Conservation (phyloP, 2,113 vertebrate species). For the Tapirus terrestris region DNA sequence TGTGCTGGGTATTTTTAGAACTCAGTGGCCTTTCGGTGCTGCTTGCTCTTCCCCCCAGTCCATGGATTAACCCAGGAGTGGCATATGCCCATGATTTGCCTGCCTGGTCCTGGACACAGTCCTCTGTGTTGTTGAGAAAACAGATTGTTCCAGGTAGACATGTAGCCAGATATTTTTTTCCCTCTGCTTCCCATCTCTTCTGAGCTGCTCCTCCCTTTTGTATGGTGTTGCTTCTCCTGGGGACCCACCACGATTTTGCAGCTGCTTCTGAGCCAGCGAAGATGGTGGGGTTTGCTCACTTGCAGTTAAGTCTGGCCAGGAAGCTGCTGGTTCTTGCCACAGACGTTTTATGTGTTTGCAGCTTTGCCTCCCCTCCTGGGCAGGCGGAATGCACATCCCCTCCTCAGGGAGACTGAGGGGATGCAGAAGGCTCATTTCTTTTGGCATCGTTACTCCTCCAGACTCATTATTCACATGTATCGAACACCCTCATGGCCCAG, state of each 20-base stretch:
- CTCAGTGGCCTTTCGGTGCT: neutral
- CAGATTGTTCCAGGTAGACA: constrained; percentile 82
- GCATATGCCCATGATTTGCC: constrained; percentile 80
- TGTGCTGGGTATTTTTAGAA: constrained; percentile 78
- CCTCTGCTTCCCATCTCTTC: constrained; percentile 53
- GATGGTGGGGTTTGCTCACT: constrained; percentile 35
- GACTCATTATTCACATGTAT: neutral
- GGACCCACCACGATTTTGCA: neutral
- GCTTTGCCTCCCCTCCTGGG: neutral
- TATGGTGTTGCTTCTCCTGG: neutral
- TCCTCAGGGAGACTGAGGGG: neutral
- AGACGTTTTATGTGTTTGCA: neutral
- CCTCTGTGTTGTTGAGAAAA: constrained; percentile 68
- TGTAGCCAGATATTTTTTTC: constrained; percentile 68
- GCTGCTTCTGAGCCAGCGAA: neutral
- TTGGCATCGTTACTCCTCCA: neutral
- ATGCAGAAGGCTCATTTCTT: neutral
- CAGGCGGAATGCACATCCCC: no score
- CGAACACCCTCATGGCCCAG: neutral
- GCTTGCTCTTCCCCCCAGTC: constrained; percentile 62
- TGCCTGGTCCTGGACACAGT: constrained; percentile 59
- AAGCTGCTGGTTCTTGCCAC: neutral
- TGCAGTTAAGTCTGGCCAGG: neutral
- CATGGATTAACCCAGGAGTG: constrained; percentile 75
- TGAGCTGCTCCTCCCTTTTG: neutral